Evolutionary conservation across 2,113 vertebrate genomes (phyloP), one percentile per base, ranked within the genome.

Genomic region (Tupaia chinensis): DNA sequence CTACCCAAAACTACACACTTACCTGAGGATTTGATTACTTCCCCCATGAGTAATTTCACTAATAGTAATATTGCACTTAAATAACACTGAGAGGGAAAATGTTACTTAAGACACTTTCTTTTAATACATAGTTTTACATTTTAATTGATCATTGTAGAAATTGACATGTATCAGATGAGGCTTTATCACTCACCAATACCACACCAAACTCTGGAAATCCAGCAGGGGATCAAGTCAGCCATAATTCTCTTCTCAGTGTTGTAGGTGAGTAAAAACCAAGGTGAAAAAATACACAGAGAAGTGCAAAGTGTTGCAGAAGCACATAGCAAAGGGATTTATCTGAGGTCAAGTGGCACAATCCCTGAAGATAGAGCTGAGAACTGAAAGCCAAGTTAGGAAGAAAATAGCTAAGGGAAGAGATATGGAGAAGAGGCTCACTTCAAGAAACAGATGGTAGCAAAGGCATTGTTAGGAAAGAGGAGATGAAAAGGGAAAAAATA

Each of bases 281-380:
- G 56, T 66, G 68, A 34, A 61, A 93, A 95, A 95, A 91, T 82
- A 87, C 85, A 81, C 14, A 81, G n/a, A 58, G 60, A 92, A 44
- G 44, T 79, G 9, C 5, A 89, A 86, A 86, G 56, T 91, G 15
- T 61, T 60, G n/a, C 69, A 88, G 76, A 95, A 82, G 9, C 23
- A 27, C 34, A 69, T 2, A 68, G 34, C 23, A 79, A 81, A 5
- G 78, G 63, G 20, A 86, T 85, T 85, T 79, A 81, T 29, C 78
- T 66, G 81, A 88, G 65, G 96, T 3, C 44, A 29, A 9, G 23
- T 27, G 13, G 81, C 12, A 61, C 9, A 10, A 25, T 66, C 63
- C 23, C 27, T 15, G 2, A 84, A 44, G n/a, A 78, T 60, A 10
- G 3, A n/a, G 19, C 10, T 29, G 15, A 83, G 10, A 79, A 73